Evolutionary conservation across 1,140 invertebrate genomes (phyloP).

Genomic region (Capitella teleta): DNA sequence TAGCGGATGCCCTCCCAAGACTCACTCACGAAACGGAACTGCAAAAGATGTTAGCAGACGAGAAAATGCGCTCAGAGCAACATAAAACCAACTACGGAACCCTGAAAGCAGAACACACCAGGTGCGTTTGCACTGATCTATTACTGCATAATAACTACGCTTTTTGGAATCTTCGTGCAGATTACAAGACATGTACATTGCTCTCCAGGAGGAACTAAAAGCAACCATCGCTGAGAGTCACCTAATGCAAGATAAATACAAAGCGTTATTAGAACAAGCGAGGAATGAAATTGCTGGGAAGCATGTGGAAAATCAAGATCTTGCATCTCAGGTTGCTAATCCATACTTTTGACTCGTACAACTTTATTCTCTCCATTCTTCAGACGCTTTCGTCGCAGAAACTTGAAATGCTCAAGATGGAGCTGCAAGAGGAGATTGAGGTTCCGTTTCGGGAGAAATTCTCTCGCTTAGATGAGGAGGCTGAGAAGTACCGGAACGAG

Average conservation of each 20-base stretch:
- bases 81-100: slow-evolving; percentile 38
- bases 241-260: slow-evolving; percentile 36
- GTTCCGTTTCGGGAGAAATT: slow-evolving; percentile 27
- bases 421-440: slow-evolving; percentile 32
- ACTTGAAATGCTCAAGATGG: slow-evolving; percentile 28
- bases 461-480: slow-evolving; percentile 28
- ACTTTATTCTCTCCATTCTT: background rate
- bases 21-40: no score
- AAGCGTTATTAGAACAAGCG: slow-evolving; percentile 30
- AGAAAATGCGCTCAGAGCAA: slow-evolving; percentile 32
- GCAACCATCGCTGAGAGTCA: slow-evolving; percentile 32
- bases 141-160: background rate
- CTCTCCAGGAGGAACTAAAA: slow-evolving; percentile 27
- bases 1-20: no score
- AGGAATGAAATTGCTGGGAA: slow-evolving; percentile 20
- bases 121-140: slow-evolving; percentile 15
- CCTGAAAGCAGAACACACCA: slow-evolving; percentile 34
- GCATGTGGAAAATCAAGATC: background rate
- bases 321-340: background rate
- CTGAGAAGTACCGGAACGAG: slow-evolving; percentile 24
- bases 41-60: slow-evolving; percentile 37
- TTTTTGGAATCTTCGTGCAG: slow-evolving; percentile 16
- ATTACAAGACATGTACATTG: slow-evolving; percentile 31
- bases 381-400: slow-evolving; percentile 32
- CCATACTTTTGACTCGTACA: background rate